Evolutionary conservation across 2,797 vertebrate species (phyloP).

Genomic region (Anableps anableps): DNA sequence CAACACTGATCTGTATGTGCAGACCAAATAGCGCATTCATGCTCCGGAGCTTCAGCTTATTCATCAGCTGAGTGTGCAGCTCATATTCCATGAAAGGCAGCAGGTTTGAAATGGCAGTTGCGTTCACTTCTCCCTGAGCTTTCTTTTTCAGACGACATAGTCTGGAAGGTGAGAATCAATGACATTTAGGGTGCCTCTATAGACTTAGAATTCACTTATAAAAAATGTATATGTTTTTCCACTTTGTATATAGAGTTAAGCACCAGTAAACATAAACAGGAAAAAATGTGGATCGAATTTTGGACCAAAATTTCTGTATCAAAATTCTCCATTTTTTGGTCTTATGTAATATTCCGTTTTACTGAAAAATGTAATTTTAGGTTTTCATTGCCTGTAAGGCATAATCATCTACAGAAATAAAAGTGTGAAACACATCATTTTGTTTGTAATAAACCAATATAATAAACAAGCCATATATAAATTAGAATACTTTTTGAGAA

Average conservation of each 20-base stretch:
- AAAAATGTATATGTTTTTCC: neutral
- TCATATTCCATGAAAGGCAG: slow-evolving; percentile 99
- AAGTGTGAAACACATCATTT: too few relatives aligned
- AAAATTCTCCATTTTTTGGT: too few relatives aligned
- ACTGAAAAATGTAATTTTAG: too few relatives aligned
- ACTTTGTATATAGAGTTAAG: neutral
- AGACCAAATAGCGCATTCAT: slow-evolving; percentile 98
- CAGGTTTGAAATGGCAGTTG: slow-evolving; percentile 94
- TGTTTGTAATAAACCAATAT: neutral
- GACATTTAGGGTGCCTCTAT: neutral
- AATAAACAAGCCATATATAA: too few relatives aligned
- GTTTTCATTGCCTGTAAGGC: too few relatives aligned
- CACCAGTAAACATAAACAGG: too few relatives aligned
- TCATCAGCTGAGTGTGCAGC: slow-evolving; percentile 98
- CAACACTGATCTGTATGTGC: slow-evolving; percentile 95
- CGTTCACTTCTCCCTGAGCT: slow-evolving; percentile 96
- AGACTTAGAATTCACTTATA: neutral
- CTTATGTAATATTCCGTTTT: too few relatives aligned
- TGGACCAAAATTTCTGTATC: too few relatives aligned
- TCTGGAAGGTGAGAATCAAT: slow-evolving; percentile 67
- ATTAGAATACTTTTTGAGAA: too few relatives aligned
- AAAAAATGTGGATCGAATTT: too few relatives aligned
- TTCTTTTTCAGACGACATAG: slow-evolving; percentile 97
- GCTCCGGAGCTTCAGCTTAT: slow-evolving; percentile 94
- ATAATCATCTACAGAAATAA: too few relatives aligned